These are phyloP conservation scores for Psix sp. DNA, from an alignment of 1,140 invertebrate species.

Conservation along the genomic window DNA sequence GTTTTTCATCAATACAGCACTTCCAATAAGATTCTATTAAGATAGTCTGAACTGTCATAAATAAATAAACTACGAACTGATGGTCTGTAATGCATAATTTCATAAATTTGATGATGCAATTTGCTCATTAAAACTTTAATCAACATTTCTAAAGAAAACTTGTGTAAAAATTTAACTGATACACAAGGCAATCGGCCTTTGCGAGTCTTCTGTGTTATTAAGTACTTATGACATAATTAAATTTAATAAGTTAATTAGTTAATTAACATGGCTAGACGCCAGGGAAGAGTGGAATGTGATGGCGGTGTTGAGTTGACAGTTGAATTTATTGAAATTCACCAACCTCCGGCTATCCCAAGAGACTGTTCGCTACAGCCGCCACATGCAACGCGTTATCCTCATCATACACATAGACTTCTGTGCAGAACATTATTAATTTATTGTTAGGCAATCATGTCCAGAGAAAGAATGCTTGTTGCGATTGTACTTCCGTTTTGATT, in stretches of 20 bases:
- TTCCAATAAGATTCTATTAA: no score
- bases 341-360: constrained; percentile 59
- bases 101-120: no score
- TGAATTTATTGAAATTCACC: constrained; percentile 71
- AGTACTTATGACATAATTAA: constrained; percentile 46
- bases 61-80: no score
- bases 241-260: constrained; percentile 63
- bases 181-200: no score
- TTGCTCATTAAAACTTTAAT: no score
- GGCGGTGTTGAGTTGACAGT: constrained; percentile 62
- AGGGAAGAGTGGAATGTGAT: constrained; percentile 23
- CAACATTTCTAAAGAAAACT: no score
- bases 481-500: constrained; percentile 14
- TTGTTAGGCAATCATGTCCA: constrained; percentile 48
- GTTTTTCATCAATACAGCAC: no score
- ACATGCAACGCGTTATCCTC: constrained; percentile 53
- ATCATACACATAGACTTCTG: constrained; percentile 50
- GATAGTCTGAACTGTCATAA: no score
- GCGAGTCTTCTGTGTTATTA: constrained; percentile 22
- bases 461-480: constrained; percentile 13
- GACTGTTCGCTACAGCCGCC: constrained; percentile 59
- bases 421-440: constrained; percentile 53
- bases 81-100: no score
- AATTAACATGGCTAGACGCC: constrained; percentile 64
- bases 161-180: no score